phyloP scores from a whole-genome alignment of 2,113 vertebrate genomes.

The Theristicus caerulescens region DNA sequence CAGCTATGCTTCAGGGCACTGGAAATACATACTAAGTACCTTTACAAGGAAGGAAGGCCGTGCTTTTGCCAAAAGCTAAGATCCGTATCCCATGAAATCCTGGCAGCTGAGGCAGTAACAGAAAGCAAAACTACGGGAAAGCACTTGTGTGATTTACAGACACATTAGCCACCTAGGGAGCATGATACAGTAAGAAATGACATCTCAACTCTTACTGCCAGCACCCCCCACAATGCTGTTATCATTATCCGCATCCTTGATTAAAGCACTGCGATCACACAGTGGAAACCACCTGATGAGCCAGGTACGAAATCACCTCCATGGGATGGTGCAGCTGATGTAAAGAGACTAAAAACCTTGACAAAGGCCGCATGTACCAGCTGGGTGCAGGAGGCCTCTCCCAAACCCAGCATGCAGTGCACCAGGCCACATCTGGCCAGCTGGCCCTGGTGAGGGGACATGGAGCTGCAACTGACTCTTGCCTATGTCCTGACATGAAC shows the following conservation, averaged over 20 bases:
- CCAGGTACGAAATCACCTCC: background rate
- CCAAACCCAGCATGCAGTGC: background rate
- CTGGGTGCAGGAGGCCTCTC: background rate
- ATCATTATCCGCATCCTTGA: background rate
- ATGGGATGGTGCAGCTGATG: background rate
- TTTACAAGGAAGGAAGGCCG: background rate
- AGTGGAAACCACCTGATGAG: background rate
- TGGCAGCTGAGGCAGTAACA: background rate
- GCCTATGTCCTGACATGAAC: background rate
- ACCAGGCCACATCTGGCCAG: background rate
- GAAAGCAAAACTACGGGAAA: background rate
- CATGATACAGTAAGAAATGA: background rate
- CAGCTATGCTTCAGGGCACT: background rate
- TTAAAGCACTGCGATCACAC: background rate
- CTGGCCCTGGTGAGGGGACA: background rate
- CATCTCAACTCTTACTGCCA: background rate
- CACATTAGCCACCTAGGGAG: background rate
- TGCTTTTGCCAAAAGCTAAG: background rate
- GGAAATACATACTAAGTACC: background rate
- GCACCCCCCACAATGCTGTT: background rate
- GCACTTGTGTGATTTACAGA: constrained; percentile 2
- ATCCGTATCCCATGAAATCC: background rate
- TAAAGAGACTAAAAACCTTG: background rate
- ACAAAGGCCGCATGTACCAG: background rate
- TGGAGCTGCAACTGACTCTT: background rate